Evolutionary conservation across 2,888 invertebrate species (phyloP).

Genomic region (Cotesia congregata): DNA sequence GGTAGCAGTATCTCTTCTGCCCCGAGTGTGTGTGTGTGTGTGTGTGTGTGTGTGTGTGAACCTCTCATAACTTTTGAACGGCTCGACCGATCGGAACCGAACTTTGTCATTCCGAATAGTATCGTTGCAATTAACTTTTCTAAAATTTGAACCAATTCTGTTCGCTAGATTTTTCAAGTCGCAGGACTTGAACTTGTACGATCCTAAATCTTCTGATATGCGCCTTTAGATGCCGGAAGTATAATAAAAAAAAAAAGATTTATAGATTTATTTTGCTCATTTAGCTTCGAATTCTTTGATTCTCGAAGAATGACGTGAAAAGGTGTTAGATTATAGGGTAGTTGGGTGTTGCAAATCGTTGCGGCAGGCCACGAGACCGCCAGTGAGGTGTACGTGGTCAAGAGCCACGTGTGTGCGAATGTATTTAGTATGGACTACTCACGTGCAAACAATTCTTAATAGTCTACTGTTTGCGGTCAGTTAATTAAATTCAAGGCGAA

Average conservation of each 20-base stretch:
- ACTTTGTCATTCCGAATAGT: no score
- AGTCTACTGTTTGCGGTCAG: conserved; percentile 13
- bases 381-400: conserved; percentile 21
- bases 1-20: no score
- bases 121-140: no score
- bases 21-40: no score
- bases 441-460: conserved; percentile 32
- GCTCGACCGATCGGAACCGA: no score
- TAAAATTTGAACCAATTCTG: no score
- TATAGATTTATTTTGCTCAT: background rate
- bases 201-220: no score
- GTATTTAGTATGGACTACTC: conserved; percentile 17
- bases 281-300: no score
- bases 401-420: conserved; percentile 24
- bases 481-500: conserved; percentile 28
- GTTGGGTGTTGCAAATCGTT: conserved; percentile 33
- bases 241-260: background rate
- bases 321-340: background rate
- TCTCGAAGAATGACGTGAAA: background rate
- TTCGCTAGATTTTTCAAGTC: no score
- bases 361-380: conserved; percentile 31
- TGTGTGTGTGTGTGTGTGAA: no score
- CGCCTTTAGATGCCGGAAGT: background rate
- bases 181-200: no score
- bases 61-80: no score